Conservation (phyloP, 1,140 invertebrate species). For the Bombus balteatus region DNA sequence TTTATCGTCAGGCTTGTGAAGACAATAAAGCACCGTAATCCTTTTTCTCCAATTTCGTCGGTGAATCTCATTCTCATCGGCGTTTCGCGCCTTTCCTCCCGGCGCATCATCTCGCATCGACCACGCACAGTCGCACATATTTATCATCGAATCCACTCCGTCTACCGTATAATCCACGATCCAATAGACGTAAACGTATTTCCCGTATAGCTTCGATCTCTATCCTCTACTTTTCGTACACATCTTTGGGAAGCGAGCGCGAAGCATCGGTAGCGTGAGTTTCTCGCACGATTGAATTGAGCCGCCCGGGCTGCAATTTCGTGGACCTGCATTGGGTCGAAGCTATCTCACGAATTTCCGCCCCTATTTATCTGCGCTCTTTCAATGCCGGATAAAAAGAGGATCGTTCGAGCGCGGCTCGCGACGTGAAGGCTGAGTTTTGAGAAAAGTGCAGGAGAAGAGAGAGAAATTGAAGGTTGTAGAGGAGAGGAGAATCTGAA, state of each 20-base stretch:
- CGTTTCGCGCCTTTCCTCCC: not conserved
- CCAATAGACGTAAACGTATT: constrained; percentile 41
- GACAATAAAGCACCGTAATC: constrained; percentile 1
- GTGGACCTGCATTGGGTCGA: constrained; percentile 38
- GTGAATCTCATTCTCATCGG: not conserved
- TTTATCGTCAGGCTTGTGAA: not conserved
- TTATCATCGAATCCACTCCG: constrained; percentile 65
- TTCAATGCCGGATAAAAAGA: constrained; percentile 37
- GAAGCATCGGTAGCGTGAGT: constrained; percentile 31
- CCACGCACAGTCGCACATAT: constrained; percentile 40
- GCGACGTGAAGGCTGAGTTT: not conserved
- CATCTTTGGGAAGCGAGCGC: not conserved
- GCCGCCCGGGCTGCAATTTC: constrained; percentile 53
- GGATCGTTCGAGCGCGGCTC: not conserved
- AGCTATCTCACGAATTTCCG: constrained; percentile 43
- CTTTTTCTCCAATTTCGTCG: not conserved
- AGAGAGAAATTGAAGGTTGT: not conserved
- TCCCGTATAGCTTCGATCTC: not conserved
- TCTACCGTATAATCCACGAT: constrained; percentile 62
- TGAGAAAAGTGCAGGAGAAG: not conserved
- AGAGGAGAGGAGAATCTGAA: not conserved
- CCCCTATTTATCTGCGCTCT: constrained; percentile 43
- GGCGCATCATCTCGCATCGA: constrained; percentile 11
- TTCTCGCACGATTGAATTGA: constrained; percentile 60
- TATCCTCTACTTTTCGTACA: not conserved